Percentiles rank a stretch among this genome's conserved stretches.
Evolutionary conservation across 2,888 invertebrate genomes (phyloP).

Genomic region (Lordiphosa andalusiaca): DNA sequence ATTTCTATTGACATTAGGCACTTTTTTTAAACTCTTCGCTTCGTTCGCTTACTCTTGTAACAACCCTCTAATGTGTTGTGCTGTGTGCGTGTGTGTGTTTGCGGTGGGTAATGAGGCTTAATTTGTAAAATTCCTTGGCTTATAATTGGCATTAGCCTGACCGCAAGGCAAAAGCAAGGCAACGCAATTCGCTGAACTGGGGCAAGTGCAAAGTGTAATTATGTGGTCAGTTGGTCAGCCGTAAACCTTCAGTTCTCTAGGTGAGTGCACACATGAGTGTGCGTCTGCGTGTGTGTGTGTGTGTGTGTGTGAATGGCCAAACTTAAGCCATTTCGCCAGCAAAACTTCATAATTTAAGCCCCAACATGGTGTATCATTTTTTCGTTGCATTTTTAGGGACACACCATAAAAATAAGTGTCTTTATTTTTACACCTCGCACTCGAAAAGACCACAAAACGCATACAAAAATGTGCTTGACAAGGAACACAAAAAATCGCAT

Average conservation of each 20-base stretch:
- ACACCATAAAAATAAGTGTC: constrained; percentile 60
- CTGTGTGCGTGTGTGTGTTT: constrained; percentile 13
- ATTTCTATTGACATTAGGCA: too few species aligned
- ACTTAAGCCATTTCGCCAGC: constrained; percentile 11
- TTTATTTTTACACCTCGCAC: constrained; percentile 54
- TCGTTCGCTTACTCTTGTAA: too few species aligned
- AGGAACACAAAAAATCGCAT: constrained; percentile 9
- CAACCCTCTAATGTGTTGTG: neutral
- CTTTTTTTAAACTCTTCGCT: too few species aligned
- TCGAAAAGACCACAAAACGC: constrained; percentile 45
- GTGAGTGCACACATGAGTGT: constrained; percentile 14
- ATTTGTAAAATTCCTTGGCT: constrained; percentile 69
- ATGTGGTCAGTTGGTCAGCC: constrained; percentile 59
- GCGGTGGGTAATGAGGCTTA: constrained; percentile 62
- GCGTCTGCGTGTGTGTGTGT: constrained; percentile 1
- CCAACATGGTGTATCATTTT: constrained; percentile 24
- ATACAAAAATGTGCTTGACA: constrained; percentile 46
- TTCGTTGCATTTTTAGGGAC: constrained; percentile 43
- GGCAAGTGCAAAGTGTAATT: constrained; percentile 64
- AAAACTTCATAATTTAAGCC: constrained; percentile 31
- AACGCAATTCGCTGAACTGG: constrained; percentile 27
- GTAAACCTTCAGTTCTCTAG: constrained; percentile 24
- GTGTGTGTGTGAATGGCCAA: constrained; percentile 13
- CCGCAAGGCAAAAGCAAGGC: constrained; percentile 55
- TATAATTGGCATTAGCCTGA: constrained; percentile 65